Evolutionary conservation across 2,113 vertebrate species (phyloP), one percentile per base, ranked within the genome.

Genomic region (Oreochromis spilurus): DNA sequence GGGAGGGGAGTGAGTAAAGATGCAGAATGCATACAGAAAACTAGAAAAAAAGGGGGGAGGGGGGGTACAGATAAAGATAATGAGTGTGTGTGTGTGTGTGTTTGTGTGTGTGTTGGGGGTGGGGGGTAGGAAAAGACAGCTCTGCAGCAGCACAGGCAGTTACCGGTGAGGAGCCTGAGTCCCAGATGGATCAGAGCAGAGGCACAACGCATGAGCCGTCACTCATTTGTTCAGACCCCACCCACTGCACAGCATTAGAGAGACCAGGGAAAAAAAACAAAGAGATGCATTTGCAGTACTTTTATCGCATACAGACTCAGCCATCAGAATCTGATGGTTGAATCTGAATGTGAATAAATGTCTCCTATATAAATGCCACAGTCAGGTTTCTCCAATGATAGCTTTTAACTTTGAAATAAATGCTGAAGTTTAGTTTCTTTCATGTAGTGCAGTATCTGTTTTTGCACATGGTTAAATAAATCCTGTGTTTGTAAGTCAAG

Each of bases 121-220:
- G 21, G 36, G 81, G 79, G 65, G 91, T 93, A 36, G 54, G 75
- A 38, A 45, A 38, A 38, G 72, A 80, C 67, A 21, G 87, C 38
- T 81, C 89, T 87, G 92, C 88, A 89, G 87, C 72, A 57, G 81
- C 75, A 89, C 89, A 87, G 84, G 84, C 82, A 52, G 84, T 81
- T 67, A 82, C 75, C 55, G 83, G 53, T n/a, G 21, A 88, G 84
- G 45, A 88, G 77, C 82, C 65, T 1, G 57, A 84, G 87, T 89
- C 86, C 87, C 89, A 92, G 86, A 89, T 48, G 75, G 88, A 93
- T 90, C 87, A 82, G 95, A 96, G 94, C 96, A 91, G 90, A 96
- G 96, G 80, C 96, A 85, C 96, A 92, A 96, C 95, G 52, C 96
- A 85, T 87, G 85, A 91, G 83, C 87, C 38, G 88, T 81, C 94